Conservation (phyloP, 2,113 vertebrate genomes). For the Symphodus melops region DNA sequence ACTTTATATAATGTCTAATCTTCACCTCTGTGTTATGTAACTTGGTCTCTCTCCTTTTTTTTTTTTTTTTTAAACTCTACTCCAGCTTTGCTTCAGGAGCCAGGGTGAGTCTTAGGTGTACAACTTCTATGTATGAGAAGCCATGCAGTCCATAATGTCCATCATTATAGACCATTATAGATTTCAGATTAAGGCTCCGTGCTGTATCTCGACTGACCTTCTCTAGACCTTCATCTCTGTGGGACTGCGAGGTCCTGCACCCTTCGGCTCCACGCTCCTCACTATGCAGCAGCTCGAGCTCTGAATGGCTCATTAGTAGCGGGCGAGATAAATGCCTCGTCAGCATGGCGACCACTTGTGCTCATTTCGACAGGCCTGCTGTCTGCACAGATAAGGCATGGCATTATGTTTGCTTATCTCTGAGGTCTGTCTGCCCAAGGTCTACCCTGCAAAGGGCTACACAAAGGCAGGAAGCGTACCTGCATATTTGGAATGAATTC, state of each 20-base stretch:
- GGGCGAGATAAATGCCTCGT: constrained; percentile 75
- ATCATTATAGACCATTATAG: neutral
- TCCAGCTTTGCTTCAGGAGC: neutral
- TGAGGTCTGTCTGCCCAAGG: constrained; percentile 38
- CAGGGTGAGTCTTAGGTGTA: neutral
- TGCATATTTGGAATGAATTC: constrained; percentile 13
- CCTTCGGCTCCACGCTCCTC: constrained; percentile 28
- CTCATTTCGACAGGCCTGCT: constrained; percentile 68
- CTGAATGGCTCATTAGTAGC: constrained; percentile 81
- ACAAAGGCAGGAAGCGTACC: constrained; percentile 46
- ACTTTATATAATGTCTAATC: neutral
- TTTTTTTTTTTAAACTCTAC: neutral
- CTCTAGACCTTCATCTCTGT: constrained; percentile 15
- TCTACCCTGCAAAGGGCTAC: constrained; percentile 19
- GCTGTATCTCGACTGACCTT: neutral
- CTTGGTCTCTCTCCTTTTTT: neutral
- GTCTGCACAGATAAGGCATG: constrained; percentile 77
- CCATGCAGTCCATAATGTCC: neutral
- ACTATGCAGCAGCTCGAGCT: constrained; percentile 49
- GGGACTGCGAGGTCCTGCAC: neutral
- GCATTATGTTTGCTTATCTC: constrained; percentile 68
- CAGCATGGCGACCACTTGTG: constrained; percentile 72
- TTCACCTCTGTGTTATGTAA: constrained; percentile 12
- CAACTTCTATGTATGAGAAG: neutral
- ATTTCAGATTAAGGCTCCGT: constrained; percentile 3